Conservation (phyloP, 1,140 invertebrate genomes). For the Hylaeus anthracinus region DNA sequence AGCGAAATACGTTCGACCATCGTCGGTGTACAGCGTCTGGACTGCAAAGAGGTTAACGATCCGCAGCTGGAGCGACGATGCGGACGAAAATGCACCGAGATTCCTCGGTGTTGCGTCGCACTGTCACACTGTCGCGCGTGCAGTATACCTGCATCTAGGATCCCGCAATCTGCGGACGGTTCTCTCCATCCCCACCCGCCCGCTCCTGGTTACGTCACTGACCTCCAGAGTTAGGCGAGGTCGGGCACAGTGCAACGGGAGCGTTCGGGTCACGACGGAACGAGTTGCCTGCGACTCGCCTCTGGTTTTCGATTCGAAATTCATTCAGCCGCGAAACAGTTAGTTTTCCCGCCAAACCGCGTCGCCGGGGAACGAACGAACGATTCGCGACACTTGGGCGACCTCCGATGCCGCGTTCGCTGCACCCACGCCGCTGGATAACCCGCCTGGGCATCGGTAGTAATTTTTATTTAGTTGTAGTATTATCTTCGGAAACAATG, state of each 20-base stretch:
- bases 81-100: constrained; percentile 35
- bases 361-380: no score
- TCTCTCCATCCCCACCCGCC: constrained; percentile 27
- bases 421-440: no score
- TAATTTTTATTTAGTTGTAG: no score
- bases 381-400: no score
- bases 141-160: constrained; percentile 54
- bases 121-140: constrained; percentile 36
- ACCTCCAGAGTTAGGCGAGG: constrained; percentile 64
- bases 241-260: constrained; percentile 55
- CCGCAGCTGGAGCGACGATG: constrained; percentile 13
- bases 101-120: constrained; percentile 10
- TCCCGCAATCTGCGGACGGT: constrained; percentile 60
- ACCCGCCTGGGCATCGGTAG: no score
- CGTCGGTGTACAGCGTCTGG: no score
- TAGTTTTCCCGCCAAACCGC: neutral
- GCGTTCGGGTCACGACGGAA: constrained; percentile 40
- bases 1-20: no score
- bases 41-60: constrained; percentile 11
- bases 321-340: neutral
- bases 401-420: no score
- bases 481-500: no score
- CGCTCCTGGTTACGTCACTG: constrained; percentile 58
- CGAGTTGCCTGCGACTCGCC: constrained; percentile 4
- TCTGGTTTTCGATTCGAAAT: constrained; percentile 28